Evolutionary conservation across 2,113 vertebrate species (phyloP), one percentile per base, ranked within the genome.

Genomic region (Catharus minimus): DNA sequence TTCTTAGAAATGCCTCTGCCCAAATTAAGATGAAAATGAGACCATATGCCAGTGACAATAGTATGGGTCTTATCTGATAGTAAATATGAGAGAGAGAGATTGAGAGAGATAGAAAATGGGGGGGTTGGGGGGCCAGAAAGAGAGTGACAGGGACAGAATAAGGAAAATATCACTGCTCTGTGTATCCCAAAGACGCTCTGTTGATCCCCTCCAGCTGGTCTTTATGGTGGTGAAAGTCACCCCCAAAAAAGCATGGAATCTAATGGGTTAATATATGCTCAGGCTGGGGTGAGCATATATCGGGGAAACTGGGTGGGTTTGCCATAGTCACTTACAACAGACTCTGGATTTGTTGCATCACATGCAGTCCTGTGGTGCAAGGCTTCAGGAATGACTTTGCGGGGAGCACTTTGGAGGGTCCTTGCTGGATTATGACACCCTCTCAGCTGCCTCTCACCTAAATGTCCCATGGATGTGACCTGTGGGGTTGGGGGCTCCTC

Each of bases 361-460:
- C 1, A 2, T 14, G 18, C 58, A 77, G 24, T 43, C 24, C 14
- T 62, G 23, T 28, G 47, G 18, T 22, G 24, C 23, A 52, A 43
- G 14, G 19, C 38, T 43, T 43, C 30, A 64, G 38, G 38, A 53
- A 28, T 43, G 17, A 13, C 30, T 21, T 17, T 16, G 10, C 26
- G 12, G 19, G 6, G 5, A 38, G 38, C 23, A 22, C 23, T 52
- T 33, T 3, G 4, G 30, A 32, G 46, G 8, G 11, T 52, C 30
- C 43, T 33, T 28, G 30, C 19, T 62, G 74, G 38, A 43, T 22
- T 22, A 4, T 43, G 24, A 22, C 11, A 27, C 24, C 11, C 8
- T 33, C 30, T 43, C 38, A 17, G 0, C 0, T 62, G 18, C 11
- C 8, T 33, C 30, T 43, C 38, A 17, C 0, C 0, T 62, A 24